Evolutionary conservation across 2,888 invertebrate genomes (phyloP), one percentile per base, ranked within the genome.

Genomic region (Steinernema hermaphroditum): DNA sequence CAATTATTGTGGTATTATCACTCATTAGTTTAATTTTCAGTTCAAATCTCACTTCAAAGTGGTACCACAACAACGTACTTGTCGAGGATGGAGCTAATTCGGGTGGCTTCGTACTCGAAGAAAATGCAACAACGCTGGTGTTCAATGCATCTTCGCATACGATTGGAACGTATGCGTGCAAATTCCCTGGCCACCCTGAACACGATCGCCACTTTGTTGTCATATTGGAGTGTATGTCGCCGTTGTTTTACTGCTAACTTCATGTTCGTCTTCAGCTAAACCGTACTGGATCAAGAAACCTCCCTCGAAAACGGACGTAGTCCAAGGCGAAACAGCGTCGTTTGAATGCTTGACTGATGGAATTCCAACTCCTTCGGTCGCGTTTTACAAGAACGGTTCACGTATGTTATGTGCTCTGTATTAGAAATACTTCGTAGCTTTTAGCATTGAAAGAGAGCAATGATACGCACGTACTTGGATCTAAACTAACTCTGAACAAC

Each of bases 141-240:
- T 92, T 92, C 85, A 91, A 93, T 81, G 93, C 93, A 0, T 92
- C 91, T 74, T 93, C 92, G 85, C 92, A 93, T 70, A 96, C 97
- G 88, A 91, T 92, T 86, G 97, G 96, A 75, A 90, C 90, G 8
- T 98, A 98, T 87, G 93, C 94, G 6, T 98, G 98, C 88, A 93
- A 85, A 72, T 86, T 84, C 72, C 76, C 80, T 22, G 75, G 73
- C 2, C 79, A 82, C 70, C 87, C 87, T 2, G 85, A 88, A 32
- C 83, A 86, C 46, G 85, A 86, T 74, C 81, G 87, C 70, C 85
- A 86, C 0, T 87, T 88, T 78, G 82, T 81, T 69, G 85, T 89
- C 37, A 78, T 81, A 27, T 87, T 89, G 2, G 87, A 88, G 80
- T 85, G 88, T 89, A 76, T 79, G 87, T 44, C n/a, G 54, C 9